These are phyloP conservation scores for Nebria brevicollis DNA, from an alignment of 2,888 invertebrate species.

Conservation along the genomic window DNA sequence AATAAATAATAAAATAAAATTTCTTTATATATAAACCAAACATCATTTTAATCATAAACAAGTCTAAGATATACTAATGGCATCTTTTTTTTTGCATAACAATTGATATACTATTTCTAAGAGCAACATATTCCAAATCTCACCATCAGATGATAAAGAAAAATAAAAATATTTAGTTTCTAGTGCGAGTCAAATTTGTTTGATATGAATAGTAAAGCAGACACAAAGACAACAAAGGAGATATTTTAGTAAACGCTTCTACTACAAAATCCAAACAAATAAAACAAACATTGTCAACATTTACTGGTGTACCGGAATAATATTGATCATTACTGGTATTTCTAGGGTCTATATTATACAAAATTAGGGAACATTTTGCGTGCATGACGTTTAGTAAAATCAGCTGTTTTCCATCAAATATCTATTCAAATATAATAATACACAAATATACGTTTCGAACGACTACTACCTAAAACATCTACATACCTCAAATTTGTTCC, in stretches of 20 bases:
- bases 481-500: constrained; percentile 74
- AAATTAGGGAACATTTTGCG: constrained; percentile 20
- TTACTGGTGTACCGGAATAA: not conserved
- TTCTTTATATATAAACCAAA: not conserved
- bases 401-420: constrained; percentile 71
- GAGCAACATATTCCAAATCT: not conserved
- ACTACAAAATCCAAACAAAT: not conserved
- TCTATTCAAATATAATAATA: constrained; percentile 23
- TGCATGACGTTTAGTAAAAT: constrained; percentile 63
- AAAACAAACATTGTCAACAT: not conserved
- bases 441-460: constrained; percentile 38
- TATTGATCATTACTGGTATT: not conserved
- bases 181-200: constrained; percentile 56
- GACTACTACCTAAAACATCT: constrained; percentile 46
- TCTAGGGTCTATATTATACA: not conserved
- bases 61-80: not conserved
- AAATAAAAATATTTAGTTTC: not conserved
- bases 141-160: not conserved
- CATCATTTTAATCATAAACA: not conserved
- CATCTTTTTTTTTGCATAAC: not conserved
- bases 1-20: constrained; percentile 37
- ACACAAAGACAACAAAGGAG: constrained; percentile 52
- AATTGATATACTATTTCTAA: not conserved
- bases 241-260: constrained; percentile 35
- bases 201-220: constrained; percentile 54